Evolutionary conservation across 2,888 invertebrate genomes (phyloP).

Genomic region (Limnephilus rhombicus): DNA sequence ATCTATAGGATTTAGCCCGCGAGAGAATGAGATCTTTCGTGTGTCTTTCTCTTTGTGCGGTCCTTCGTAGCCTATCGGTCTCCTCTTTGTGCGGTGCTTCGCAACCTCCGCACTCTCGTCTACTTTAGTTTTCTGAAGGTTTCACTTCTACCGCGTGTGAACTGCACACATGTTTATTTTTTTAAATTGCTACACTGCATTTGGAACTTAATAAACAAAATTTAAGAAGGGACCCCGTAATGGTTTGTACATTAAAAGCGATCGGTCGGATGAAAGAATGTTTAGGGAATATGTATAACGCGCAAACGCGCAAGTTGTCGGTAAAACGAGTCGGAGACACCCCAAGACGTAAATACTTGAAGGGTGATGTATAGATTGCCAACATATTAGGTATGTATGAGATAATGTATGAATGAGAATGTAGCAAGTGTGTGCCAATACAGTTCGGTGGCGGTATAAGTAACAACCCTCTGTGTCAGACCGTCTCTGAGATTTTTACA

Average conservation of each 20-base stretch:
- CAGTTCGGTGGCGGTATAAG: not conserved
- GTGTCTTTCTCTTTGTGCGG: no score
- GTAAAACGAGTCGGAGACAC: not conserved
- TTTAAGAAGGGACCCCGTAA: not conserved
- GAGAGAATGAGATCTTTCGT: no score
- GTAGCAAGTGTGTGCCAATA: not conserved
- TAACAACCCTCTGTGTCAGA: no score
- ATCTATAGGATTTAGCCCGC: no score
- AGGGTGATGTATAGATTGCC: not conserved
- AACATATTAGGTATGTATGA: not conserved
- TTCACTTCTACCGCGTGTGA: no score
- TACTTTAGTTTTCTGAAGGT: no score
- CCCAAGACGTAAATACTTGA: not conserved
- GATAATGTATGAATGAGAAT: not conserved
- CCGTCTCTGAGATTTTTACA: no score
- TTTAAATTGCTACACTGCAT: not conserved
- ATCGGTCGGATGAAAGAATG: not conserved
- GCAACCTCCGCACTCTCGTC: no score
- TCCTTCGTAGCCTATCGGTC: no score
- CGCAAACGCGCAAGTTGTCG: not conserved
- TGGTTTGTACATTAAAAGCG: not conserved
- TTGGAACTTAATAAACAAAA: not conserved
- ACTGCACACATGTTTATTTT: not conserved
- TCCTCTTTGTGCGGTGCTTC: no score
- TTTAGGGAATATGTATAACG: not conserved